Evolutionary conservation across 1,140 invertebrate species (phyloP).

Genomic region (Lepidotrigona ventralis): DNA sequence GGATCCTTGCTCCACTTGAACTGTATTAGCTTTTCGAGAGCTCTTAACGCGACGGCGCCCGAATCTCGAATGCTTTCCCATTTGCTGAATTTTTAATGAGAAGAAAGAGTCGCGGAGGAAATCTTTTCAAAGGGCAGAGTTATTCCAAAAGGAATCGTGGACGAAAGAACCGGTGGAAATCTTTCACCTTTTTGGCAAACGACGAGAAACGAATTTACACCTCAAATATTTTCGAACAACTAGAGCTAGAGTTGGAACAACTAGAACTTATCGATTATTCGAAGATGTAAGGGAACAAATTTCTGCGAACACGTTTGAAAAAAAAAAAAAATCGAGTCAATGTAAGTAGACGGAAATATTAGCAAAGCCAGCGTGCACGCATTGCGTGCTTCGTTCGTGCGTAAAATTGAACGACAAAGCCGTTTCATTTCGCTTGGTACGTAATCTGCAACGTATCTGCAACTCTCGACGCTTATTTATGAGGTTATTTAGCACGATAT

Average conservation of each 20-base stretch:
- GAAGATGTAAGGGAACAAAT: no score
- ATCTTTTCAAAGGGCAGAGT: background rate
- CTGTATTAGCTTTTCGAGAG: background rate
- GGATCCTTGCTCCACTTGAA: background rate
- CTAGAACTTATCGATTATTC: no score
- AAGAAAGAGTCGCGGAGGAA: background rate
- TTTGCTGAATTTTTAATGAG: background rate
- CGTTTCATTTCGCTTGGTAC: background rate
- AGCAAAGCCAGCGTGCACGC: constrained; percentile 10
- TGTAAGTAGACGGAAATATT: constrained; percentile 10
- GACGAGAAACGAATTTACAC: background rate
- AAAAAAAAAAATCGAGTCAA: background rate
- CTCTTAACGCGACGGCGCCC: background rate
- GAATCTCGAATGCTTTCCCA: background rate
- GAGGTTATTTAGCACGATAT: background rate
- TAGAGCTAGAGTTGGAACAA: no score
- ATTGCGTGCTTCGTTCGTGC: constrained; percentile 44
- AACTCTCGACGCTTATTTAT: background rate
- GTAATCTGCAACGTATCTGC: background rate
- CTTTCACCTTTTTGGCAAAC: background rate
- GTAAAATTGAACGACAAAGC: constrained; percentile 40
- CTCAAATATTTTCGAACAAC: no score
- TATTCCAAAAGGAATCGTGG: background rate
- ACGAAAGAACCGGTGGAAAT: background rate
- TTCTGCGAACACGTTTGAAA: background rate